phyloP scores from a whole-genome alignment of 2,113 vertebrate species.

The Odontesthes bonariensis region DNA sequence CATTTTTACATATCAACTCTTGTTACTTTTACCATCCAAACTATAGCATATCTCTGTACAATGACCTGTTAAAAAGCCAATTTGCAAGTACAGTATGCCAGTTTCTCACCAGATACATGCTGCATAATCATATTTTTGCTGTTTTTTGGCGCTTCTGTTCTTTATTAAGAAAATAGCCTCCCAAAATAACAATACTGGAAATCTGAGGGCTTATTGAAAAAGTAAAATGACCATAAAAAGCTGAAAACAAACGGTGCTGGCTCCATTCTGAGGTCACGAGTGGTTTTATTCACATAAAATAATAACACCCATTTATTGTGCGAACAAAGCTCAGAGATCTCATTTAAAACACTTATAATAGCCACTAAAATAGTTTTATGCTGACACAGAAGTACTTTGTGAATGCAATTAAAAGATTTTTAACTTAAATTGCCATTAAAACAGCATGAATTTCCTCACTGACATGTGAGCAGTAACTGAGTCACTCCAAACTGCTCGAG shows the following conservation, averaged over 20 bases:
- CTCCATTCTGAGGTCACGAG: conserved; percentile 54
- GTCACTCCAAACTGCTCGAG: no score
- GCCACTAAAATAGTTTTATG: conserved; percentile 54
- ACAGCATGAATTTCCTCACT: conserved; percentile 12
- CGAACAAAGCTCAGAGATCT: conserved; percentile 62
- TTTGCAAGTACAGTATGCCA: conserved; percentile 26
- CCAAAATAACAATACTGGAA: conserved; percentile 39
- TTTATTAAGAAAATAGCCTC: conserved; percentile 59
- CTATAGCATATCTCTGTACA: conserved; percentile 27
- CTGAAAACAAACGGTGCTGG: conserved; percentile 52
- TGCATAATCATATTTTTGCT: conserved; percentile 12
- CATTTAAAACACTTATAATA: conserved; percentile 70
- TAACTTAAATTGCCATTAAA: conserved; percentile 20
- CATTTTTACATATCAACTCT: conserved; percentile 3
- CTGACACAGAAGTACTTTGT: conserved; percentile 43
- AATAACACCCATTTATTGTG: conserved; percentile 57
- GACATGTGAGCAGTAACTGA: no score
- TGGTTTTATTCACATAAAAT: conserved; percentile 48
- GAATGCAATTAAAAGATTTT: conserved; percentile 63
- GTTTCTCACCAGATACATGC: conserved; percentile 10
- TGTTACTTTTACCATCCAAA: conserved; percentile 6
- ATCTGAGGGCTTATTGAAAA: conserved; percentile 51
- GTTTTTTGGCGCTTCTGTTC: conserved; percentile 20
- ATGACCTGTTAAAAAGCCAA: conserved; percentile 42
- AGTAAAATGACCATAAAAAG: conserved; percentile 45